phyloP scores from a whole-genome alignment of 92 coral and sea anemone species.

The Isaurus tuberculatus region DNA sequence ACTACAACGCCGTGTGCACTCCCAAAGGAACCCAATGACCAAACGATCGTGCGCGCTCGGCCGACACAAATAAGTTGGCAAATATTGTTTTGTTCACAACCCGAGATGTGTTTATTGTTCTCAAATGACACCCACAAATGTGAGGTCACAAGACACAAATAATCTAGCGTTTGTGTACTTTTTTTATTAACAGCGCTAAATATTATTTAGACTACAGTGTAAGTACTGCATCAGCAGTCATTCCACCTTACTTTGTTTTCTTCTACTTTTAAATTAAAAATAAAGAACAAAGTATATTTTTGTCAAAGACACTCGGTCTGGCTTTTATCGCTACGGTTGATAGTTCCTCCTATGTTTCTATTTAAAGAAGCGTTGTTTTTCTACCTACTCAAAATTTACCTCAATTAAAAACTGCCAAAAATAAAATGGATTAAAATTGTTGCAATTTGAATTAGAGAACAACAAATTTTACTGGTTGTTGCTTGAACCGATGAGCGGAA shows the following conservation, averaged over 20 bases:
- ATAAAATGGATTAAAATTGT: background rate
- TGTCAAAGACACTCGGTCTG: background rate
- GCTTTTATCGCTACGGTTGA: background rate
- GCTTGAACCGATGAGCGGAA: background rate
- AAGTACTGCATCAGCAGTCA: background rate
- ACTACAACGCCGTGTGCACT: conserved; percentile 19
- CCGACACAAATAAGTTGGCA: conserved; percentile 42
- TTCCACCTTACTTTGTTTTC: background rate
- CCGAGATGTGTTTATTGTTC: conserved; percentile 39
- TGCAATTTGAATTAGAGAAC: background rate
- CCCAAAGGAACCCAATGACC: conserved; percentile 27
- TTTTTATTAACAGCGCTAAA: background rate
- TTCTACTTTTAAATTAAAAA: background rate
- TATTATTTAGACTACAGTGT: background rate
- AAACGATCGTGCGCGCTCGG: conserved; percentile 26
- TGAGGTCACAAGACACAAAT: conserved; percentile 22
- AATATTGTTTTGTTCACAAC: conserved; percentile 43
- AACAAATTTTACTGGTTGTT: background rate
- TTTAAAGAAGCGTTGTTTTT: conserved; percentile 15
- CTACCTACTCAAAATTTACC: background rate
- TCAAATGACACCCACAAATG: conserved; percentile 18
- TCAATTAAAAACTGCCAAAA: background rate
- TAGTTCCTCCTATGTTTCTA: background rate
- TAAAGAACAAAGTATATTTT: background rate
- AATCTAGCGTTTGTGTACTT: background rate